Conservation (phyloP, 2,888 invertebrate genomes). For the Malacosoma neustria region DNA sequence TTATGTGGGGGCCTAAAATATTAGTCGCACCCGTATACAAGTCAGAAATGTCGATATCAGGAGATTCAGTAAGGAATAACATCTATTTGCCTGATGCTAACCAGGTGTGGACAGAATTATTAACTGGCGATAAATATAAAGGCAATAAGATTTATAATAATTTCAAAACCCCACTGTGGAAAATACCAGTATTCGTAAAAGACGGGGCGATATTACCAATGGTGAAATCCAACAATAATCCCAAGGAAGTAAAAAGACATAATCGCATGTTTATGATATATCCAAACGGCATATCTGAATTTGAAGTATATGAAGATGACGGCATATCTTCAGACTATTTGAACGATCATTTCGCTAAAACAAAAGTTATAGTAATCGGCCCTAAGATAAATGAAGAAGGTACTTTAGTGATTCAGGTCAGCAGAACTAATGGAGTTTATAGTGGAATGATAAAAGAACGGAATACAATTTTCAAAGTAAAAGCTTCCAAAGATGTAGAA, state of each 20-base stretch:
- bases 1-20: slow-evolving; percentile 62
- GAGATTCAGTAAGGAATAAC: slow-evolving; percentile 31
- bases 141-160: slow-evolving; percentile 56
- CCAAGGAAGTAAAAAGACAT: slow-evolving; percentile 41
- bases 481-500: slow-evolving; percentile 29
- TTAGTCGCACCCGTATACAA: slow-evolving; percentile 57
- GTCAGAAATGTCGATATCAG: slow-evolving; percentile 13
- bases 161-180: slow-evolving; percentile 48
- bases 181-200: slow-evolving; percentile 55
- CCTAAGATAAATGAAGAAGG: slow-evolving; percentile 31
- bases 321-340: slow-evolving; percentile 46
- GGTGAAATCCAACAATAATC: slow-evolving; percentile 53
- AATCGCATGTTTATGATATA: slow-evolving; percentile 45
- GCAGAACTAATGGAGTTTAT: slow-evolving; percentile 43
- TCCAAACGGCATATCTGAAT: slow-evolving; percentile 36
- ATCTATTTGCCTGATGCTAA: slow-evolving; percentile 45
- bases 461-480: slow-evolving; percentile 43
- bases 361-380: slow-evolving; percentile 31
- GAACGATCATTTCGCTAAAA: slow-evolving; percentile 32
- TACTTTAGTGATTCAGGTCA: slow-evolving; percentile 36
- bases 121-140: slow-evolving; percentile 53
- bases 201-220: slow-evolving; percentile 61
- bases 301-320: slow-evolving; percentile 57
- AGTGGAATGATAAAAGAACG: slow-evolving; percentile 38
- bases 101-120: slow-evolving; percentile 57